A percentile compares a stretch with the other conserved stretches of the same genome.
Evolutionary conservation across 2,113 vertebrate genomes (phyloP).

Genomic region (Anolis carolinensis): DNA sequence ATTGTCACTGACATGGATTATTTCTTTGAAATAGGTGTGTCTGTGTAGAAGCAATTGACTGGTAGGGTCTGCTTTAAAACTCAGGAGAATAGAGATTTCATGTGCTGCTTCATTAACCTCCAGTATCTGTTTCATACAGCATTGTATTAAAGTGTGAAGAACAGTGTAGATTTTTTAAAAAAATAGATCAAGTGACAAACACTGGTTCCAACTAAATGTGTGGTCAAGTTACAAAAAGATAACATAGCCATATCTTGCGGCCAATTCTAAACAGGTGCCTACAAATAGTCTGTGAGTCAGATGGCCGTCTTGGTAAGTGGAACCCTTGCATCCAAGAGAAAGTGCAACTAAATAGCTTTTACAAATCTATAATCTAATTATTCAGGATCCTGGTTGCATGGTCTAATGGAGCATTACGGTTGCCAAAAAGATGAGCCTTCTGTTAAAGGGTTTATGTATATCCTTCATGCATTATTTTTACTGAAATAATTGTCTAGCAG

Average conservation of each 20-base stretch:
- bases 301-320: slow-evolving; percentile 15
- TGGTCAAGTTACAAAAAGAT: slow-evolving; percentile 45
- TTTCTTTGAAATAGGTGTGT: not conserved
- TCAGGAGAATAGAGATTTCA: slow-evolving; percentile 41
- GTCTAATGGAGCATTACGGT: not conserved
- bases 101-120: slow-evolving; percentile 27
- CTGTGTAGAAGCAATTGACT: not conserved
- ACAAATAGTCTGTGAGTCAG: slow-evolving; percentile 63
- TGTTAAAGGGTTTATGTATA: not conserved
- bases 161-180: not conserved
- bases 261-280: slow-evolving; percentile 60
- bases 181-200: slow-evolving; percentile 23
- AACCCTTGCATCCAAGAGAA: not conserved
- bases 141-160: slow-evolving; percentile 48
- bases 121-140: slow-evolving; percentile 44
- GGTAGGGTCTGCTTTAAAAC: slow-evolving; percentile 14
- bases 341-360: slow-evolving; percentile 20
- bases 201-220: slow-evolving; percentile 48
- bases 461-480: not conserved
- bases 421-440: slow-evolving; percentile 6
- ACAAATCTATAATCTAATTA: slow-evolving; percentile 17
- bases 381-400: not conserved
- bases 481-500: not conserved
- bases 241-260: slow-evolving; percentile 59
- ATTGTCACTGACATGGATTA: not conserved